These are phyloP conservation scores for Epizoanthus stellaris DNA, from an alignment of 92 coral and sea anemone species.

Conservation along the genomic window DNA sequence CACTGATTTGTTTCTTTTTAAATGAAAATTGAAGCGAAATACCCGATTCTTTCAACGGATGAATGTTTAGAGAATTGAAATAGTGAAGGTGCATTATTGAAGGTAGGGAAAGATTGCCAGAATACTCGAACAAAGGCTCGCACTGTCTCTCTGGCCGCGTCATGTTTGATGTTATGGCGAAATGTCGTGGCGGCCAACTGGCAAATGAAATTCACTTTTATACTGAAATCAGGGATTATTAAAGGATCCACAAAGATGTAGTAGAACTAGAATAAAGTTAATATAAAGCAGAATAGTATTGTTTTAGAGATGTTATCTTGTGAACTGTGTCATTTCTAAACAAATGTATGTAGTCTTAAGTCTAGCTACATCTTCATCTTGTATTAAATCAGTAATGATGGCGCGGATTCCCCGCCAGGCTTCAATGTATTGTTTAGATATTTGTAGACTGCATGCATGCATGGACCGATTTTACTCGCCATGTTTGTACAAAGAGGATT, in stretches of 20 bases:
- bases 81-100: conserved; percentile 17
- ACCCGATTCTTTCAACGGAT: not conserved
- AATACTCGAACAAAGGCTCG: not conserved
- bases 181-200: not conserved
- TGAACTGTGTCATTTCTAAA: not conserved
- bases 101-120: conserved; percentile 29
- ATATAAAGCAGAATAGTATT: not conserved
- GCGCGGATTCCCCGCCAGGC: not conserved
- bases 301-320: not conserved
- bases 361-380: not conserved
- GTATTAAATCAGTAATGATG: too few species aligned
- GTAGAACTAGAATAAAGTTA: not conserved
- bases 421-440: not conserved
- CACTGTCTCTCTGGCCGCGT: not conserved
- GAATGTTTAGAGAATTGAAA: conserved; percentile 14
- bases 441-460: not conserved
- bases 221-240: not conserved
- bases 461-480: not conserved
- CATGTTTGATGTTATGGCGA: not conserved
- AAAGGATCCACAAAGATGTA: not conserved
- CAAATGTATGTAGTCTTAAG: not conserved
- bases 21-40: not conserved
- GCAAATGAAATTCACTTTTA: not conserved
- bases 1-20: not conserved
- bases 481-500: not conserved